Evolutionary conservation across 2,888 invertebrate genomes (phyloP), one percentile per base, ranked within the genome.

Genomic region (Tetragonula carbonaria): DNA sequence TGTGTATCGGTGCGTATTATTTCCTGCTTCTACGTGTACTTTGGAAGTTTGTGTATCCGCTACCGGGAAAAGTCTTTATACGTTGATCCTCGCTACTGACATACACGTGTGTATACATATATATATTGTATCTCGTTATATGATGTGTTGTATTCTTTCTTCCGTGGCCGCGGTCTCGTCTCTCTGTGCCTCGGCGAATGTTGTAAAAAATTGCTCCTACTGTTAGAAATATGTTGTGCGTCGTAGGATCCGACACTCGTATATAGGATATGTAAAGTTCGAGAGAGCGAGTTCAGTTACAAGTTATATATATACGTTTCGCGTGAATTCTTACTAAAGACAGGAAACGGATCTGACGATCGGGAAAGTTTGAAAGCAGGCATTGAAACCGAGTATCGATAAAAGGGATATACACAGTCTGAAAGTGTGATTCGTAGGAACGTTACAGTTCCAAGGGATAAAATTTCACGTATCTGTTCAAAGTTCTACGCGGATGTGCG

Each of bases 201-300:
- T 79, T 21, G 68, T 86, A 85, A 53, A 85, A 86, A 86, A 80
- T 62, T 21, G 28, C 28, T 16, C 21, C 45, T 74, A 50, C 59
- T 23, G 11, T 75, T 65, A 21, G 73, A 55, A 70, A 59, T 67
- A 75, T 53, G 28, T 78, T 84, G 80, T 86, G 80, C 84, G 85
- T 85, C 55, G 53, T 68, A 59, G 38, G 62, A 68, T 70, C 63
- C 78, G 62, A 78, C 33, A 80, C 65, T 28, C 55, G 50, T 72
- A 45, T 72, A 45, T 33, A 45, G 81, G 86, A 89, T 86, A 85
- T 87, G 84, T 89, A 76, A 76, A 33, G 23, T 74, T 82, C 28
- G 13, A 28, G 13, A 28, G 21, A 4, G 65, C 33, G 18, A 66
- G 63, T 55, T 28, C 50, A 38, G 62, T 63, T 18, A 50, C 6